A percentile compares a stretch with the other conserved stretches of the same genome.
phyloP scores from a whole-genome alignment of 1,140 invertebrate genomes.

The Diachasmimorpha longicaudata region DNA sequence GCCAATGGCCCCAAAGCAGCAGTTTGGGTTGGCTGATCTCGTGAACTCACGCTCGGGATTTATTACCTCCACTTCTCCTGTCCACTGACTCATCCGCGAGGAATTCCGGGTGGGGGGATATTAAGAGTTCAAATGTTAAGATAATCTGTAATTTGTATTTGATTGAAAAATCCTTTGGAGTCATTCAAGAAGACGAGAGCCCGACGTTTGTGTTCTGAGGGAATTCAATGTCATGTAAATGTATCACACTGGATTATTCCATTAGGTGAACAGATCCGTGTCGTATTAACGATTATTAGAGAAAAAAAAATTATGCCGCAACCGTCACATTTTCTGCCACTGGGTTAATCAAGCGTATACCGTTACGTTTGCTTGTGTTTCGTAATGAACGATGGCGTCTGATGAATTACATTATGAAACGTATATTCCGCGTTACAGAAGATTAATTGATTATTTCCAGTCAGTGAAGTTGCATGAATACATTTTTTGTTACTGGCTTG shows the following conservation, averaged over 20 bases:
- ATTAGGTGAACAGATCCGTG: background rate
- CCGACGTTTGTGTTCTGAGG: no score
- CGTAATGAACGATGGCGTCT: background rate
- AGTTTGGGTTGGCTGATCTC: background rate
- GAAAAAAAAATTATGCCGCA: background rate
- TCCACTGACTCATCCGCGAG: background rate
- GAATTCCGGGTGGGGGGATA: background rate
- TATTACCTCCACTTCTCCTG: background rate
- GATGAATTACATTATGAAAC: background rate
- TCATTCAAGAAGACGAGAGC: no score
- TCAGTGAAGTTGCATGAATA: background rate
- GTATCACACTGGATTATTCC: background rate
- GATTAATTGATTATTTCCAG: background rate
- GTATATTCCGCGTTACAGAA: background rate
- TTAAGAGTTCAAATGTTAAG: background rate
- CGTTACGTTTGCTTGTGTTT: background rate
- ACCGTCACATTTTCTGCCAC: slow-evolving; percentile 1
- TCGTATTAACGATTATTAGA: background rate
- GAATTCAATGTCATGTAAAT: no score
- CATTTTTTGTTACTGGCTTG: background rate
- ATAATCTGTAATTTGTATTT: background rate
- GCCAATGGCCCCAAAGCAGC: background rate
- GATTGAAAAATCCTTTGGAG: background rate
- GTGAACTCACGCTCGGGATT: background rate
- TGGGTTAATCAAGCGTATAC: slow-evolving; percentile 15